Evolutionary conservation across 1,140 invertebrate genomes (phyloP).

Genomic region (Pseudachorutes palmiensis): DNA sequence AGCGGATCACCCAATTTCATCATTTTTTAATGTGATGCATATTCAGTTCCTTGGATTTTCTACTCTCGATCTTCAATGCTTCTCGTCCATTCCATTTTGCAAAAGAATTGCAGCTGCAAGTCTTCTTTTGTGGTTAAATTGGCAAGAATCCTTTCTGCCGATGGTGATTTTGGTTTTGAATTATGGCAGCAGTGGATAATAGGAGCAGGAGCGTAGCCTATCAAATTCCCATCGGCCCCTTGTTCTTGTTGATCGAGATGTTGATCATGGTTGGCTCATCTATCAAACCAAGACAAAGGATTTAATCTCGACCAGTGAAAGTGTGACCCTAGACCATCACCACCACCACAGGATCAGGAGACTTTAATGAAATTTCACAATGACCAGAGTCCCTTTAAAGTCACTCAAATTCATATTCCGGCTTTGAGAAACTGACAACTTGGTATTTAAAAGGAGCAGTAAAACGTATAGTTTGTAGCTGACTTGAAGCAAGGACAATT

Average conservation of each 20-base stretch:
- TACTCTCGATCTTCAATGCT: too few species aligned
- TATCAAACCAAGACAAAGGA: background rate
- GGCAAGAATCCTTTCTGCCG: background rate
- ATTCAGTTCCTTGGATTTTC: background rate
- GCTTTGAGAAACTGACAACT: too few species aligned
- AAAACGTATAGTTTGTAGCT: too few species aligned
- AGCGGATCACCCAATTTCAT: conserved; percentile 6
- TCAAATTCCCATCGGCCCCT: background rate
- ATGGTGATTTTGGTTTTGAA: background rate
- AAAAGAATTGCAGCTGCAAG: background rate
- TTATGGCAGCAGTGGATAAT: background rate
- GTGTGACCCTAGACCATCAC: background rate
- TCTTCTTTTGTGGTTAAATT: conserved; percentile 5
- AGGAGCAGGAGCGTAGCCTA: background rate
- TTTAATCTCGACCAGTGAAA: background rate
- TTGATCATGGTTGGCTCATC: background rate
- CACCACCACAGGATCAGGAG: background rate
- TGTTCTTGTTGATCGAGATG: background rate
- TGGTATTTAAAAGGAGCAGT: too few species aligned
- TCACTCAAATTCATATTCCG: too few species aligned
- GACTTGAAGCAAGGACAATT: too few species aligned
- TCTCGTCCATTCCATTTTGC: too few species aligned
- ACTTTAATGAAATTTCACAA: background rate
- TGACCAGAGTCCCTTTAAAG: background rate
- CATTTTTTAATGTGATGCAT: background rate